Base-by-base conservation (phyloP, 2,113 vertebrate genomes). In the Pseudorhombus dupliciocellatus region DNA sequence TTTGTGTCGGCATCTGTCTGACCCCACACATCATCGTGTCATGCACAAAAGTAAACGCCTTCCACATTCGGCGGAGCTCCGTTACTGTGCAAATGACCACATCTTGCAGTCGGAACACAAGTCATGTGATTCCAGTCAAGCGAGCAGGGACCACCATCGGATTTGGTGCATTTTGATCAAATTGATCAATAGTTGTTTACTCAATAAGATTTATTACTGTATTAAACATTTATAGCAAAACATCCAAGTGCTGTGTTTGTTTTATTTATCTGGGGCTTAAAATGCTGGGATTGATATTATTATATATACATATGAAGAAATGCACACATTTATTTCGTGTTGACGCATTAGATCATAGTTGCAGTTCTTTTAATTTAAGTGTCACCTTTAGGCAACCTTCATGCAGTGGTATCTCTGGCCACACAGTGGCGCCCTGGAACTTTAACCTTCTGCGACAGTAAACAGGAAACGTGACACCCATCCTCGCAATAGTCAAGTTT, bases 391-490 rank as follows among this genome's bases (percentile, higher is more conserved):
- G 16, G 42, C 55, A 57, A 64, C 16, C 40, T 28, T 10, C 4
- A 16, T n/a, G 52, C 62, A 78, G 26, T 26, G 54, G 1, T 26
- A 8, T 60, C 0, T 60, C 0, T 31, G 18, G 46, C 75, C 80
- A 62, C 75, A 61, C 5, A 60, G 64, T 65, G 75, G 61, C 24
- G 18, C 16, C 14, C 51, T 55, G 11, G n/a, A 8, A 31, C 58
- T 53, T 48, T 42, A 64, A 52, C 24, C 24, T 44, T 7, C 2
- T 37, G 46, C 28, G 24, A 70, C 73, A 42, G 88, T 92, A 91
- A 91, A 93, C 87, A 93, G 75, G 67, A 88, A 84, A 70, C 93
- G 93, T 85, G 91, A 71, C 78, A 55, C 73, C 84, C 75, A 66
- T 73, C 68, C 77, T 60, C 69, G 3, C 26, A 37, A 37, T 9